Percentiles rank a stretch among this genome's conserved stretches.
These are phyloP conservation scores for Oreonectes daqikongensis DNA, from an alignment of 2,797 vertebrate species.

Conservation along the genomic window DNA sequence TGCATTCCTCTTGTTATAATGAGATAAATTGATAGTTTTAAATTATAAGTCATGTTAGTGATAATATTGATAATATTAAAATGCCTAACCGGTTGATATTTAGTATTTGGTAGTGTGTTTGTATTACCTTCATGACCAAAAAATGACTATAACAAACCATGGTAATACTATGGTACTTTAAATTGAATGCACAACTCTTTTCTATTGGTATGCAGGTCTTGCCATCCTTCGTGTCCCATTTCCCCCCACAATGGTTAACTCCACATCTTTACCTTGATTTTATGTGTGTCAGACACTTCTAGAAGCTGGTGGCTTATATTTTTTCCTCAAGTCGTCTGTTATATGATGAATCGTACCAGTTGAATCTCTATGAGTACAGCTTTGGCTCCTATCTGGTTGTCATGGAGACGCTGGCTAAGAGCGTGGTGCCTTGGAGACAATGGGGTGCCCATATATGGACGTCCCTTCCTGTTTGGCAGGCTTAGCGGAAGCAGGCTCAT, in stretches of 20 bases:
- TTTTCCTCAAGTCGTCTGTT: slow-evolving; percentile 27
- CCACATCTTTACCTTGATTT: slow-evolving; percentile 1
- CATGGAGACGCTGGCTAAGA: slow-evolving; percentile 71
- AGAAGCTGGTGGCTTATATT: slow-evolving; percentile 42
- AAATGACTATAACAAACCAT: background rate
- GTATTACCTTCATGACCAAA: background rate
- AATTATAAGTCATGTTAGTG: background rate
- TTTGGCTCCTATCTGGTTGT: slow-evolving; percentile 67
- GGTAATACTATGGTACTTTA: background rate
- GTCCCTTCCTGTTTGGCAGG: slow-evolving; percentile 73
- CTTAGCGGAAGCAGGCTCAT: slow-evolving; percentile 52
- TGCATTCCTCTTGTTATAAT: background rate
- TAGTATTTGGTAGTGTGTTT: too few relatives aligned
- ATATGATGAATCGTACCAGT: slow-evolving; percentile 58
- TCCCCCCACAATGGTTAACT: background rate
- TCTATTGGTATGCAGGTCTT: background rate
- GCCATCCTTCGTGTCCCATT: background rate
- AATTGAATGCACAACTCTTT: background rate
- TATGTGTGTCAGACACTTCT: slow-evolving; percentile 40
- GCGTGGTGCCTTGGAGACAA: slow-evolving; percentile 70
- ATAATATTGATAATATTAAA: too few relatives aligned
- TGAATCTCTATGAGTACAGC: slow-evolving; percentile 45
- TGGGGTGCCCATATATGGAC: slow-evolving; percentile 75
- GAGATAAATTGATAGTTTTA: background rate
- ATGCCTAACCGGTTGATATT: too few relatives aligned